Conservation (phyloP, 1,140 invertebrate species). For the Drosophila lacertosa region DNA sequence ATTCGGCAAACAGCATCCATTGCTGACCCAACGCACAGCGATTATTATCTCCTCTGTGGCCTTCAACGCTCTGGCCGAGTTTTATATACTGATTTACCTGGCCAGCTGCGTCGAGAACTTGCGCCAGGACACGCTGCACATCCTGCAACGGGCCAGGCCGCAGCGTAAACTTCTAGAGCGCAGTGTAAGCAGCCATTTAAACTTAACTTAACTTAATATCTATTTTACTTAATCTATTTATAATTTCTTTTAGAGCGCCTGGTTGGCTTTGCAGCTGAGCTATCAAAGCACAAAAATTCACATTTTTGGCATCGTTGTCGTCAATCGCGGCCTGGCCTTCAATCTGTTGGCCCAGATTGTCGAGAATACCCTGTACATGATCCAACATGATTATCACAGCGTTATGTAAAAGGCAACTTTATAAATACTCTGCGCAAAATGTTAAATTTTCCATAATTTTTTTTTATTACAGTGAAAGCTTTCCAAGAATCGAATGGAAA, state of each 20-base stretch:
- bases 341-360: conserved; percentile 7
- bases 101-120: neutral
- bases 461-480: neutral
- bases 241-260: neutral
- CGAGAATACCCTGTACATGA: conserved; percentile 6
- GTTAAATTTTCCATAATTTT: too few relatives aligned
- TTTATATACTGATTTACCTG: conserved; percentile 5
- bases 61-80: neutral
- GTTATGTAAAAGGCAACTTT: conserved; percentile 1
- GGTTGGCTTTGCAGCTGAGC: conserved; percentile 7
- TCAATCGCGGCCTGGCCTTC: neutral
- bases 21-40: neutral
- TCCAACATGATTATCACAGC: conserved; percentile 4
- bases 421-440: too few relatives aligned
- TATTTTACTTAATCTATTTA: too few relatives aligned
- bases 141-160: neutral
- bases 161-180: neutral
- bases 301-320: neutral
- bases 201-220: too few relatives aligned
- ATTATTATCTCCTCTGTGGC: neutral
- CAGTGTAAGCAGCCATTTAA: neutral
- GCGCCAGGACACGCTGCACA: neutral
- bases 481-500: too few relatives aligned
- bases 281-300: conserved; percentile 10
- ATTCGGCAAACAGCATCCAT: neutral